These are phyloP conservation scores for Megaceryle maxima DNA, from an alignment of 2,113 vertebrate species.

Conservation along the genomic window DNA sequence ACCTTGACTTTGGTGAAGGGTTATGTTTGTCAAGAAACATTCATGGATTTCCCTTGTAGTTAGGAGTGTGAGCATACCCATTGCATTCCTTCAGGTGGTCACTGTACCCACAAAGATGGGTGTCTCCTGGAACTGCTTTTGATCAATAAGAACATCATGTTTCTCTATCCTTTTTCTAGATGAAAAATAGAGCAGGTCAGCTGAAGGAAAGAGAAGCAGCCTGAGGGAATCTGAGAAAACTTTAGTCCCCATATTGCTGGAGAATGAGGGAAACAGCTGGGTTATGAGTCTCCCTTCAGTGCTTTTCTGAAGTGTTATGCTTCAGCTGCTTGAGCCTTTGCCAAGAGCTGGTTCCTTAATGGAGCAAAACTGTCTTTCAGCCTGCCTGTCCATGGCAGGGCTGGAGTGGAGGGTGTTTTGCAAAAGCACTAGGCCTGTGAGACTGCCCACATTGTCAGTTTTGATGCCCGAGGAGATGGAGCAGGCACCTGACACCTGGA, in stretches of 20 bases:
- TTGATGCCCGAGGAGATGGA: background rate
- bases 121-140: background rate
- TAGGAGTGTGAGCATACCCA: rapidly evolving
- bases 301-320: background rate
- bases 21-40: background rate
- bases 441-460: background rate
- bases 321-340: conserved; percentile 10
- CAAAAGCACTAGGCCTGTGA: background rate
- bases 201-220: background rate
- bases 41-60: background rate
- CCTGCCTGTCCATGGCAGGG: background rate
- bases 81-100: background rate
- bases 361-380: background rate
- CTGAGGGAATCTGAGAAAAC: background rate
- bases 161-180: background rate
- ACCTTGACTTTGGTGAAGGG: background rate
- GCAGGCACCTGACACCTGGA: background rate
- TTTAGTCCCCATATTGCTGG: background rate
- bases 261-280: background rate
- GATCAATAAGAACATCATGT: background rate
- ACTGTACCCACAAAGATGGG: background rate
- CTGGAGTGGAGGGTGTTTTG: background rate
- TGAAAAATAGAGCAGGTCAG: background rate
- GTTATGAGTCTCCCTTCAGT: background rate
- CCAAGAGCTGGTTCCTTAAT: background rate